Base-by-base conservation (phyloP, 1,140 invertebrate species). In the Megathymus violae region DNA sequence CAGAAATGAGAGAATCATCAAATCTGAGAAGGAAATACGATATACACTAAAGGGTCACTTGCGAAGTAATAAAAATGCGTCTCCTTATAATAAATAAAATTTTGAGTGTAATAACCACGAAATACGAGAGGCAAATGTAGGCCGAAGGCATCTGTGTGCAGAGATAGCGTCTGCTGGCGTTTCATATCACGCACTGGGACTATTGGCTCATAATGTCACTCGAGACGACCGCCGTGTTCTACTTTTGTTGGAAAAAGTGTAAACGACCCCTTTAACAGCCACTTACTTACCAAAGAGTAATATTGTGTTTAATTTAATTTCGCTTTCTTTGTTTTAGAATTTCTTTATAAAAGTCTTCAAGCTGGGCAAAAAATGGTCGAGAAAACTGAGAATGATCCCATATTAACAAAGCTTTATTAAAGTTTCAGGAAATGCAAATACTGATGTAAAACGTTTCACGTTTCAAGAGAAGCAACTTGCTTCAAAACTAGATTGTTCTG, bases 301-400 rank as follows among this genome's bases (percentile, higher is more conserved):
- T 56, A 31, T 41, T 43, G 22, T 31, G 41, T 56, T 56, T 43
- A 54, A 52, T 52, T 52, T 52, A 52, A 52, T 38, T 52, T 40
- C 31, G 34, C 19, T n/a, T 13, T 6, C 43, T 16, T 22, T 22
- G 19, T 46, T 22, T 19, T 46, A 14, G 22, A 11, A 13, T 48
- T 46, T 27, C 25, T 48, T 48, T 31, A 9, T 14, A n/a, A n/a
- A 31, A 25, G 11, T 15, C 14, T 27, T 1, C 4, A n/a, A n/a
- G 27, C 27, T 31, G 4, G 3, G 3, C 27, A 31, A 1, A 9
- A 31, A 5, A 31, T 31, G 3, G 27, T 31, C 7, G 7, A 31
- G 7, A 6, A 31, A 31, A 31, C 27, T 31, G 4, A 6, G 1
- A 4, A 9, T 31, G 5, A 31, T 9, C 4, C 7, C 1, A 4